Evolutionary conservation across 2,113 vertebrate genomes (phyloP).

Genomic region (Edolisoma coerulescens): DNA sequence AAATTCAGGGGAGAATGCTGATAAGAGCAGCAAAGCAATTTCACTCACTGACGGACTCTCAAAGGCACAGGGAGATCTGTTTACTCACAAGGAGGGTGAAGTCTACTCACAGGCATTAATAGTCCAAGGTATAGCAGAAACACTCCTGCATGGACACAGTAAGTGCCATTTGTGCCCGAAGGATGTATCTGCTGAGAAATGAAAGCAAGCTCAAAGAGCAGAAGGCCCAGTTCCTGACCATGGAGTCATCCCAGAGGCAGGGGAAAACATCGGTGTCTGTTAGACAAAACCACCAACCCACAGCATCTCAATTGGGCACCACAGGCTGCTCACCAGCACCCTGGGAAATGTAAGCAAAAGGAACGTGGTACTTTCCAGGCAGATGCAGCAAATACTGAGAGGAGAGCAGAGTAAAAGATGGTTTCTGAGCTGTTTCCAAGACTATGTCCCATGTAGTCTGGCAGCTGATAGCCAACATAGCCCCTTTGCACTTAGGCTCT

Average conservation of each 20-base stretch:
- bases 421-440: background rate
- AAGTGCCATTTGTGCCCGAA: background rate
- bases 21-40: background rate
- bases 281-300: background rate
- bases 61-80: background rate
- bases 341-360: background rate
- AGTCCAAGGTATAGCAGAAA: background rate
- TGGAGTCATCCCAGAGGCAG: background rate
- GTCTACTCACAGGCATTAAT: background rate
- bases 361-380: background rate
- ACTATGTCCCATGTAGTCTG: background rate
- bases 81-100: background rate
- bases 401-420: background rate
- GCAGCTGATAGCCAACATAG: background rate
- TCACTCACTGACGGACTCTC: background rate
- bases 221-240: background rate
- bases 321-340: background rate
- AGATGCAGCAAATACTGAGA: conserved; percentile 26
- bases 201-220: background rate
- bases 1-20: background rate
- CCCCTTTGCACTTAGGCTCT: background rate
- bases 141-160: background rate
- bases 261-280: background rate
- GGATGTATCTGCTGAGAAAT: background rate
- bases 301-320: background rate